Evolutionary conservation across 2,113 vertebrate species (phyloP), one percentile per base, ranked within the genome.

Genomic region (Brachypteracias leptosomus): DNA sequence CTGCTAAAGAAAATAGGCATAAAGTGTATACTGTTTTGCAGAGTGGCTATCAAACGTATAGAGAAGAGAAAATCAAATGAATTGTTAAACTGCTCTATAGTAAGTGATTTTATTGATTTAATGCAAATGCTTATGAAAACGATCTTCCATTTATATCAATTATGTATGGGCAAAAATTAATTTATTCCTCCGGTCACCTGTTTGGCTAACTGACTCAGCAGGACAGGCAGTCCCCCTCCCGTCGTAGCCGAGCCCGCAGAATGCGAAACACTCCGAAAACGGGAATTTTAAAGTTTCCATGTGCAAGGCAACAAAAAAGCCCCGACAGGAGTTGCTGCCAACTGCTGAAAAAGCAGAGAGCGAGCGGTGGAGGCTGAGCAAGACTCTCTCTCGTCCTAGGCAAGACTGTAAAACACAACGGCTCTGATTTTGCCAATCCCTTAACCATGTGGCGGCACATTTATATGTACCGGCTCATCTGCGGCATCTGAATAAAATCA

Each of bases 41-140:
- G 91, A 76, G 68, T 88, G 77, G 79, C 91, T 95, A 96, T 93
- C 86, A 93, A 95, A 85, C 95, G 83, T 96, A 91, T 95, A 77
- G 90, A 94, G 95, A 97, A 94, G 58, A 93, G 85, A 97, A 97
- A 97, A 96, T 95, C 90, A 97, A 97, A 96, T 97, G 96, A 95
- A 97, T 96, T 95, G 94, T 96, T 96, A 89, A 94, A 89, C 89
- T 91, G 95, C 83, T 88, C 85, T 97, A 93, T 96, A 96, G 88
- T 97, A 95, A 97, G 91, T 97, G 93, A 97, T 97, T 95, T 96
- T 97, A 97, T 96, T 96, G 90, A 98, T 98, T 98, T 95, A 96
- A 96, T 94, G 92, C 92, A 97, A 95, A 96, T 97, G 90, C 88
- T 95, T 97, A 95, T 95, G 96, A 97, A 96, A 97, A 90, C 82